Evolutionary conservation across 2,888 invertebrate species (phyloP), one percentile per base, ranked within the genome.

Genomic region (Mesodorylaimus sp.): DNA sequence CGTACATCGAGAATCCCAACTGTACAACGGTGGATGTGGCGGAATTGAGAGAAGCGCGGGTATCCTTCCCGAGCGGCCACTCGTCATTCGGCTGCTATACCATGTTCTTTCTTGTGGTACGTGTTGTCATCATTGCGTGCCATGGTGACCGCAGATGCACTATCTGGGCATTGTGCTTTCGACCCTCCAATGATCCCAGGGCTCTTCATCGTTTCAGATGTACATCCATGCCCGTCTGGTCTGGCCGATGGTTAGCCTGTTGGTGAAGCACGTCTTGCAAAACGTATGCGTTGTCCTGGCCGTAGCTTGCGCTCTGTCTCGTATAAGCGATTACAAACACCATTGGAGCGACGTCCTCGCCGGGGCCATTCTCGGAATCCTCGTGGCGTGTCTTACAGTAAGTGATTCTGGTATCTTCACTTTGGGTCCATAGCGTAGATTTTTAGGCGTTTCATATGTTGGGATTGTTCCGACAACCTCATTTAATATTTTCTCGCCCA

Each of bases 261-360:
- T 95, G 50, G 68, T 87, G 45, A 79, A 79, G 49, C 87, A 87
- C 64, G 76, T 80, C n/a, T 69, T 88, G 47, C 93, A 95, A 71
- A 79, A 83, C 64, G 57, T 79, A 13, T 77, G 83, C 48, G 71
- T 91, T 54, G 74, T 79, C 68, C 72, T 83, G 67, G 81, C 88
- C 26, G 80, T 83, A 77, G 83, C 78, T 68, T 85, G 85, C 10
- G 80, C 81, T n/a, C 75, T 91, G 73, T 81, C 86, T 1, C 76
- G 93, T 27, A 78, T 93, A 32, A 86, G 86, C 1, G 84, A 93
- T 72, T 87, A 91, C 74, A 91, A 93, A 67, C 91, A 93, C 68
- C 89, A 91, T 65, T 88, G 88, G 85, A 87, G 85, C 62, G 91
- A 93, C 69, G 89, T 89, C 2, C 71, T 89, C 26, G 78, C 78